Evolutionary conservation across 2,113 vertebrate species (phyloP), one percentile per base, ranked within the genome.

Genomic region (Typhlomys cinereus): DNA sequence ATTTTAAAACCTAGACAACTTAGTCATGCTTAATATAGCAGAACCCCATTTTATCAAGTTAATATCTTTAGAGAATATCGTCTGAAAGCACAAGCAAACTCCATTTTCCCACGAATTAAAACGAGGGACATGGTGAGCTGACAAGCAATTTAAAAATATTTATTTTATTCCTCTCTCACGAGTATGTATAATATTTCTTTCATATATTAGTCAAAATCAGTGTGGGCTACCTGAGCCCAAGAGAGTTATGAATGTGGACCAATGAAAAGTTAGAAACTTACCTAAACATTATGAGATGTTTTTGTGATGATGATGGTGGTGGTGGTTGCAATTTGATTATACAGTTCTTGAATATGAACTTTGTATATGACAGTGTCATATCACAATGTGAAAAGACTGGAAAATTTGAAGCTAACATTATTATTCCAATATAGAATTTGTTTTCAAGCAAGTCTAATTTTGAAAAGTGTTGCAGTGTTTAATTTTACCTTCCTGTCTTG

Each of bases 1-100:
- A 82, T 82, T 91, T 78, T 85, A 61, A 95, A 85, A 74, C n/a
- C 69, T 88, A 75, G 54, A 90, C 76, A 67, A 69, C 73, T 64
- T 73, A 61, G 23, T 78, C 50, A 52, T 89, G 50, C 27, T 69
- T 85, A 91, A 78, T 88, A 76, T 66, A 79, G 46, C n/a, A 84
- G 52, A 88, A 87, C 57, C 46, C 48, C 17, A 36, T 79, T 84
- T 92, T 86, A 73, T 92, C 27, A 90, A 88, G 25, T 78, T 93
- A 8, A 92, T 31, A 50, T 95, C 17, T 73, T 90, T 14, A n/a
- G 59, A 93, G 41, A 91, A 90, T 89, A 95, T 87, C 88, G 23
- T 94, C 85, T 82, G 62, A 31, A 92, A 85, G 69, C 82, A 44
- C 88, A 80, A 92, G 31, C 36, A 44, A 92, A 34, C 1, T 20